Evolutionary conservation across 2,888 invertebrate species (phyloP).

Genomic region (Ichneumoninae sp.): DNA sequence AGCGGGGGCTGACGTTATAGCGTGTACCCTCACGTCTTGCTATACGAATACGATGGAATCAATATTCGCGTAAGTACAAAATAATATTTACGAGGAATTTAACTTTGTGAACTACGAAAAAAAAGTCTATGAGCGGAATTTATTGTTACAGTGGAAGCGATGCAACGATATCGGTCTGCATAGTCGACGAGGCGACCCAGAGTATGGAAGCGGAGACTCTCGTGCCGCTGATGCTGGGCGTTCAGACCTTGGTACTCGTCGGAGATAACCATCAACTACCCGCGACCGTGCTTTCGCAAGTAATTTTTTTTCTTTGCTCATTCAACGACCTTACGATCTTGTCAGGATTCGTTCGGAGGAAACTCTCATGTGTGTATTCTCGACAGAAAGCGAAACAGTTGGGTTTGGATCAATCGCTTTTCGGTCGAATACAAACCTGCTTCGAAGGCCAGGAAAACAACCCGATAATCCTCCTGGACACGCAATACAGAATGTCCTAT

Average conservation of each 20-base stretch:
- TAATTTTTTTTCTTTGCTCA: conserved; percentile 75
- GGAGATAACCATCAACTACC: conserved; percentile 95
- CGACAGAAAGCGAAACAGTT: conserved; percentile 89
- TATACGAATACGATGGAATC: conserved; percentile 81
- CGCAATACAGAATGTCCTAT: conserved; percentile 94
- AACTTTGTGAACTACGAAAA: neutral
- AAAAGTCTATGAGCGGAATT: neutral
- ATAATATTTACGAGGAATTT: neutral
- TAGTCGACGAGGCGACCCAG: conserved; percentile 95
- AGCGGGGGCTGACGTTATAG: conserved; percentile 88
- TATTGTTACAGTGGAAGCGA: conserved; percentile 62
- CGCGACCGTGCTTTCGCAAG: conserved; percentile 91
- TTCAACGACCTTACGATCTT: neutral
- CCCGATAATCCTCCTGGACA: conserved; percentile 86
- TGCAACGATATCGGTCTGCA: conserved; percentile 85
- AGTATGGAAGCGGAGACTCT: conserved; percentile 93
- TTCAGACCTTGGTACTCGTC: conserved; percentile 91
- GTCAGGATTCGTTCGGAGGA: neutral
- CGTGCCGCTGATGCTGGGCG: conserved; percentile 91
- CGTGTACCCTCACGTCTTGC: conserved; percentile 89
- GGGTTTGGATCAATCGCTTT: conserved; percentile 91
- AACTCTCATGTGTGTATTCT: conserved; percentile 1
- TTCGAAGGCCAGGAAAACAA: conserved; percentile 83
- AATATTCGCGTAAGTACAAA: conserved; percentile 73
- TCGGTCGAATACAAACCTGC: conserved; percentile 89